Percentiles rank a stretch among this genome's conserved stretches.
phyloP scores from a whole-genome alignment of 1,140 invertebrate genomes.

The Sitodiplosis mosellana region DNA sequence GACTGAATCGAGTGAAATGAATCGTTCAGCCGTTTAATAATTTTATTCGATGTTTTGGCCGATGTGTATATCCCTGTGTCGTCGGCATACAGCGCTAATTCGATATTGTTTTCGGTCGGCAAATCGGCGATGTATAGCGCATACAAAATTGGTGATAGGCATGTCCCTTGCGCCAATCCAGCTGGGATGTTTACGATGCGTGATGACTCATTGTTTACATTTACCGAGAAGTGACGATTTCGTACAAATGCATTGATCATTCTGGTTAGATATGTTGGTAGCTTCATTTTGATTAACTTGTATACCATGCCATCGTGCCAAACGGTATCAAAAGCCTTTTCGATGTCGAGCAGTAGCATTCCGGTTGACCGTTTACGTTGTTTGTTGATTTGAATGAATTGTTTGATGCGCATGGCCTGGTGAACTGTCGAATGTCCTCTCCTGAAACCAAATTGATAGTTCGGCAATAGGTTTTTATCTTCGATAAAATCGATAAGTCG shows the following conservation, averaged over 20 bases:
- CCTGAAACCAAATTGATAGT: conserved; percentile 19
- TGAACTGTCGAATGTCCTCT: conserved; percentile 11
- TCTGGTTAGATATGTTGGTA: conserved; percentile 8
- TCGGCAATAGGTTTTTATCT: conserved; percentile 1
- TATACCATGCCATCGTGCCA: conserved; percentile 16
- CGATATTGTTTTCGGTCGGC: conserved; percentile 2
- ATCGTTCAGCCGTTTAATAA: not conserved
- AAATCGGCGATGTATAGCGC: conserved; percentile 14
- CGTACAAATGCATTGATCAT: conserved; percentile 5
- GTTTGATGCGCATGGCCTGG: conserved; percentile 13
- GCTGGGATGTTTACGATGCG: conserved; percentile 6
- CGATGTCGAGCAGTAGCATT: not conserved
- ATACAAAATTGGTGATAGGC: conserved; percentile 13
- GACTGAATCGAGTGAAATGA: conserved; percentile 4
- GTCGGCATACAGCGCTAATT: not conserved
- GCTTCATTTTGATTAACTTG: conserved; percentile 9
- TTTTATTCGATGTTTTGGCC: not conserved
- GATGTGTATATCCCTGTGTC: not conserved
- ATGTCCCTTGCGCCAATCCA: conserved; percentile 17
- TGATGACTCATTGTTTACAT: conserved; percentile 5
- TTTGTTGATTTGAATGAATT: conserved; percentile 8
- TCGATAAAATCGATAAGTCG: conserved; percentile 7
- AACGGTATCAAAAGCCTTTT: conserved; percentile 17
- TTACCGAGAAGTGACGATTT: conserved; percentile 9
- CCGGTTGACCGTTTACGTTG: not conserved